These are phyloP conservation scores for Anser brachyrhynchus DNA, from an alignment of 2,113 vertebrate species.

Conservation along the genomic window DNA sequence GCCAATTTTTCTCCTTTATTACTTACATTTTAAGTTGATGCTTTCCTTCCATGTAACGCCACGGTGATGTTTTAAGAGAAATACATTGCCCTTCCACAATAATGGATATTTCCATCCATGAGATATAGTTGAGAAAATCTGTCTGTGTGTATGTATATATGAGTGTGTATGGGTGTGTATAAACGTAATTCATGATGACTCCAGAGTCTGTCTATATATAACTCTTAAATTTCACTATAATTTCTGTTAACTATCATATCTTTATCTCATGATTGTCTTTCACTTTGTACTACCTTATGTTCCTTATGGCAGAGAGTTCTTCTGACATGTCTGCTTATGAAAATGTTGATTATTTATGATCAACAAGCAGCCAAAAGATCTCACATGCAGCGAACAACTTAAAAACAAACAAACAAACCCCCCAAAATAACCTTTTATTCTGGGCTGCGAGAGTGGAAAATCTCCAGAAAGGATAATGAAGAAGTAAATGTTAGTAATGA, in stretches of 20 bases:
- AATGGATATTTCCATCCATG: neutral
- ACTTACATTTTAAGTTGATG: neutral
- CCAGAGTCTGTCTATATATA: neutral
- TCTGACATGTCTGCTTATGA: neutral
- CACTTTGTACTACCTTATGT: neutral
- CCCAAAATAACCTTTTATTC: neutral
- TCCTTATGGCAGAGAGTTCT: neutral
- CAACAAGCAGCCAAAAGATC: neutral
- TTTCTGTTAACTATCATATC: neutral
- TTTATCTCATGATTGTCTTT: neutral
- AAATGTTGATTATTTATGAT: neutral
- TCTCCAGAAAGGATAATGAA: neutral
- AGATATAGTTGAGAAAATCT: neutral
- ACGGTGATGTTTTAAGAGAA: neutral
- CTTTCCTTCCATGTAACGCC: neutral
- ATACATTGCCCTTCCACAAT: neutral
- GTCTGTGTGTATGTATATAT: neutral
- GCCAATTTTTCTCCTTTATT: neutral
- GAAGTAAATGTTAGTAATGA: neutral
- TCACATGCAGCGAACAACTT: neutral
- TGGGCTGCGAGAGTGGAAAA: neutral
- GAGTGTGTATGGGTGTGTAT: neutral
- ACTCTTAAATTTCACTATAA: neutral
- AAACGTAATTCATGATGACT: neutral
- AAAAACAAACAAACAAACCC: neutral